Evolutionary conservation across 2,797 vertebrate genomes (phyloP).

Genomic region (Tympanoctomys barrerae): DNA sequence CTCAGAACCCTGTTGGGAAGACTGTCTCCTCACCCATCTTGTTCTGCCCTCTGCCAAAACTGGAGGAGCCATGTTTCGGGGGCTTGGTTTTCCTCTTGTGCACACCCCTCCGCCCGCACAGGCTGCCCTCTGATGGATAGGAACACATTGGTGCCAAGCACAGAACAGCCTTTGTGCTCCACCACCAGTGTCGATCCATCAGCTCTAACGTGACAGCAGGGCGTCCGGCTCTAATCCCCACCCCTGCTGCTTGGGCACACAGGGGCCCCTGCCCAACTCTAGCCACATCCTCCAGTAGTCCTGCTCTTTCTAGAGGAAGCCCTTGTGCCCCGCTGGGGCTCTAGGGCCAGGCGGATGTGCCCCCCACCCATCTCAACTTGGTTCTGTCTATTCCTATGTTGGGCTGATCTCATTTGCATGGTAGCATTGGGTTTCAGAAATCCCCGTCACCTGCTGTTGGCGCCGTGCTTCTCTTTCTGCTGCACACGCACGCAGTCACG

Average conservation of each 20-base stretch:
- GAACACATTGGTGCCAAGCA: constrained; percentile 92
- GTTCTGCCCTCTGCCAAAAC: not conserved
- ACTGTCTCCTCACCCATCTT: not conserved
- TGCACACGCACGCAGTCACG: not conserved
- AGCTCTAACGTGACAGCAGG: constrained; percentile 96
- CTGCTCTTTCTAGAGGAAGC: constrained; percentile 37
- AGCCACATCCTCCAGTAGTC: not conserved
- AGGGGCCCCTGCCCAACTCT: not conserved
- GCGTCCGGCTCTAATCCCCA: constrained; percentile 90
- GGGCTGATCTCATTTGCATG: constrained; percentile 68
- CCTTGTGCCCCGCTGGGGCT: not conserved
- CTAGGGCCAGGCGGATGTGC: not conserved
- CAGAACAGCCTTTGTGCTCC: constrained; percentile 94
- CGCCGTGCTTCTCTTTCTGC: not conserved
- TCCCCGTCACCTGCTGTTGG: constrained; percentile 52
- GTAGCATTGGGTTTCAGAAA: constrained; percentile 67
- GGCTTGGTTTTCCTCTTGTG: constrained; percentile 31
- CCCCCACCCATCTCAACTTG: constrained; percentile 3
- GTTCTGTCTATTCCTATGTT: constrained; percentile 58
- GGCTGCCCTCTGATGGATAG: constrained; percentile 92
- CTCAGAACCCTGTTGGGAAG: not conserved
- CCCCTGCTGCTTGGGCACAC: constrained; percentile 65
- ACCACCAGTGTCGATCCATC: constrained; percentile 97
- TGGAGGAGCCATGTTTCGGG: not conserved
- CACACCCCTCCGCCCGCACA: constrained; percentile 16